Base-by-base conservation (phyloP, 2,888 invertebrate species). In the Endotricha flammealis region DNA sequence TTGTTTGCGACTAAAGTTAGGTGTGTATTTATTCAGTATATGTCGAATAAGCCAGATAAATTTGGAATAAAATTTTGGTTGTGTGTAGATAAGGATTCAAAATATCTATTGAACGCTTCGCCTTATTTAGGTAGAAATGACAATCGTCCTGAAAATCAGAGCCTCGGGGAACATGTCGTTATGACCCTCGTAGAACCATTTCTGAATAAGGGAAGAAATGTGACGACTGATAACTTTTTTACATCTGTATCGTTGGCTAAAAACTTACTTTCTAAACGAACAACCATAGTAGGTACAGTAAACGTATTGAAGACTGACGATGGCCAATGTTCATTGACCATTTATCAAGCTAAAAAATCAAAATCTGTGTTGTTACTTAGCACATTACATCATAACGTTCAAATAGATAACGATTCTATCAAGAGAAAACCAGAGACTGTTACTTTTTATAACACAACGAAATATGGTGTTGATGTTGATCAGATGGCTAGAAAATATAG, bases 401-500 rank as follows among this genome's bases (percentile, higher is more conserved):
- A 13, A 23, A 28, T 33, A 14, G 27, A 24, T 17, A 11, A 8
- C 10, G 17, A 14, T 25, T 7, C 14, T 3, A n/a, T n/a, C n/a
- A 25, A 34, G 34, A 27, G 17, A 12, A 28, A 20, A 11, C 12
- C 29, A 1, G 29, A 29, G 9, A 29, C 29, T 12, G 29, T 12
- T 4, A 2, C n/a, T 22, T 38, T 32, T 29, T 38, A 38, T 11
- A 38, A 32, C 9, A 24, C 12, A 9, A 32, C 32, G 12, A 32
- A 38, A 32, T 22, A 13, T 38, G 36, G 20, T 11, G 32, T 38
- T 1, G 32, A 32, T 8, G 28, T 32, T 28, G 28, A 38, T 11
- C 32, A 27, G 28, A 32, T 37, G 37, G 37, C 32, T 3, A 24
- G 22, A 13, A 32, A 38, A 29, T 29, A 33, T 12, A 38, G 28